Percentiles rank a stretch among this genome's conserved stretches.
phyloP scores from a whole-genome alignment of 2,888 invertebrate genomes.

The Drosophila kanekoi region DNA sequence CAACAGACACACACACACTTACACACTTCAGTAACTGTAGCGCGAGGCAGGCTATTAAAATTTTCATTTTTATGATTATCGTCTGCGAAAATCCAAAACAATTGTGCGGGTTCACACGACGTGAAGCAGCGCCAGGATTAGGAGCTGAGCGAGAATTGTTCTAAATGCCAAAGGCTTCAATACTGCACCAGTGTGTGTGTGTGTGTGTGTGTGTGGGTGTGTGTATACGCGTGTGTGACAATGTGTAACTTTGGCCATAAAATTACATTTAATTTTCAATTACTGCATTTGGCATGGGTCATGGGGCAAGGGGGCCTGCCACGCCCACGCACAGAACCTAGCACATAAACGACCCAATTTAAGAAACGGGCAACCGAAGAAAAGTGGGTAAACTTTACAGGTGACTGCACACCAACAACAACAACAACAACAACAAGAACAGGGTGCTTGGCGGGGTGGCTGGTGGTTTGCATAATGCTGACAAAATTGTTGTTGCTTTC shows the following conservation, averaged over 20 bases:
- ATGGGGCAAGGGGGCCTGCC: constrained; percentile 21
- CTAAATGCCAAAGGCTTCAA: constrained; percentile 7
- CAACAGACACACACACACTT: constrained; percentile 32
- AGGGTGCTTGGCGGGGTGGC: background rate
- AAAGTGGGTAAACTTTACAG: constrained; percentile 30
- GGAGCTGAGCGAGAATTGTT: background rate
- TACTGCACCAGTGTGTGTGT: background rate
- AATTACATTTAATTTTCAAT: constrained; percentile 80
- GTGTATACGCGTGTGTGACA: constrained; percentile 28
- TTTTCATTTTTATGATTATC: constrained; percentile 77
- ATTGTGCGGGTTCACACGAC: constrained; percentile 60
- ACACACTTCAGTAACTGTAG: constrained; percentile 17
- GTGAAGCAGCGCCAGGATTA: constrained; percentile 5
- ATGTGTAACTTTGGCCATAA: constrained; percentile 74
- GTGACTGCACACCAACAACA: constrained; percentile 21
- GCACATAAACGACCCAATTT: constrained; percentile 42
- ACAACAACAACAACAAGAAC: background rate
- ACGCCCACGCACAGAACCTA: constrained; percentile 1
- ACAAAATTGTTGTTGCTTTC: constrained; percentile 61
- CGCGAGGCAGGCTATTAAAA: constrained; percentile 64
- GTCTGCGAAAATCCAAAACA: constrained; percentile 71
- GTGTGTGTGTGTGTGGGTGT: constrained; percentile 11
- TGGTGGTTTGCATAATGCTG: constrained; percentile 38
- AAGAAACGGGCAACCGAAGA: constrained; percentile 12
- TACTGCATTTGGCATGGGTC: constrained; percentile 59